phyloP scores from a whole-genome alignment of 1,140 invertebrate genomes.

The Diorhabda elongata region DNA sequence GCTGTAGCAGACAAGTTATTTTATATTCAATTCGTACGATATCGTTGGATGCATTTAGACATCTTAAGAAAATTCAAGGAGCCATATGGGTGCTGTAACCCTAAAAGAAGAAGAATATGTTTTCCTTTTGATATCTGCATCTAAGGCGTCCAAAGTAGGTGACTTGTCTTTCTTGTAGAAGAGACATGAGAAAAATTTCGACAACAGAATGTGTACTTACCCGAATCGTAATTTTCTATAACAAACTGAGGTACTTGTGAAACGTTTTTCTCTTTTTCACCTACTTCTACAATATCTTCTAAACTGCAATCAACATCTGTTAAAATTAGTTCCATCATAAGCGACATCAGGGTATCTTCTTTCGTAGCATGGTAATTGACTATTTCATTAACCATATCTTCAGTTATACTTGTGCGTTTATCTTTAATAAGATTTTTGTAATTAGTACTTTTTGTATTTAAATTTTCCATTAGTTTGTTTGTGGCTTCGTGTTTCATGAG shows the following conservation, averaged over 20 bases:
- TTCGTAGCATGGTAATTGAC: conserved; percentile 26
- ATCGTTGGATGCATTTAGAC: too few species aligned
- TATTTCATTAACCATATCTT: conserved; percentile 26
- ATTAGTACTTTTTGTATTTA: conserved; percentile 24
- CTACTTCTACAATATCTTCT: conserved; percentile 16
- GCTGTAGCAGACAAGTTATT: too few species aligned
- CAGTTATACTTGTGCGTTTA: conserved; percentile 2
- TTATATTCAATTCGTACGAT: too few species aligned
- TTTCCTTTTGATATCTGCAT: too few species aligned
- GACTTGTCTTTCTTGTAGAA: too few species aligned
- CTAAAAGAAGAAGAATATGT: too few species aligned
- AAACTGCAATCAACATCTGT: conserved; percentile 25
- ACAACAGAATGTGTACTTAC: not conserved
- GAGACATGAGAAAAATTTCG: too few species aligned
- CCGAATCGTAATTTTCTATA: conserved; percentile 27
- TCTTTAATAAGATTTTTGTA: conserved; percentile 22
- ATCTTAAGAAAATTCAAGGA: too few species aligned
- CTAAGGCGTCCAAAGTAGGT: too few species aligned
- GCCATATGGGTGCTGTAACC: too few species aligned
- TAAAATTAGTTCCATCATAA: conserved; percentile 36
- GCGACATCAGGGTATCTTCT: conserved; percentile 30
- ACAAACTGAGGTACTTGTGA: conserved; percentile 3
- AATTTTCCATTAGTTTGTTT: conserved; percentile 23
- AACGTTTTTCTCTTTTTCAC: not conserved
- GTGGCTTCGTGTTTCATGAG: conserved; percentile 23